These are phyloP conservation scores for Mesembrinibis cayennensis DNA, from an alignment of 2,113 vertebrate species.

Conservation along the genomic window DNA sequence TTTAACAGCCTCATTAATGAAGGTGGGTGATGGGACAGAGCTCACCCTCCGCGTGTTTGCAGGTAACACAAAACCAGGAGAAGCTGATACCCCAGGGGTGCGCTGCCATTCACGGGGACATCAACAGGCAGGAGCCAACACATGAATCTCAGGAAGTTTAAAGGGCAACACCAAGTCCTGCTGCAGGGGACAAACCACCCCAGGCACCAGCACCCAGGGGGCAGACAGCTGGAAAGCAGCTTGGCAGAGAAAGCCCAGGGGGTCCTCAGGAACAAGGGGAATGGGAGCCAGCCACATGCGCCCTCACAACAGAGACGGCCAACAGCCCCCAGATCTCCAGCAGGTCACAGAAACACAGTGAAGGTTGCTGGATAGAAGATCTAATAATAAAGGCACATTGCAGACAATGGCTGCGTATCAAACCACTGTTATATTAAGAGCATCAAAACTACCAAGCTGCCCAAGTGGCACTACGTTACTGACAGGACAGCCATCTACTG, in stretches of 20 bases:
- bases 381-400: neutral
- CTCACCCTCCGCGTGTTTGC: neutral
- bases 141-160: neutral
- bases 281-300: rapidly evolving
- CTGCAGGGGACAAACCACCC: neutral
- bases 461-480: neutral
- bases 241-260: neutral
- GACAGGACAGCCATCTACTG: neutral
- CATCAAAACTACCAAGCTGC: neutral
- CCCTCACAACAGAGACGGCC: neutral
- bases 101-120: neutral
- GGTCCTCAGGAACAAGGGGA: neutral
- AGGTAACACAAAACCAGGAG: neutral
- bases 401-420: neutral
- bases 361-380: neutral
- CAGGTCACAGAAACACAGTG: neutral
- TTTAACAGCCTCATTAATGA: neutral
- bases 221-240: neutral
- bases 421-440: neutral
- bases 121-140: neutral
- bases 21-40: neutral
- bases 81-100: neutral
- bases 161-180: neutral
- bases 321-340: neutral
- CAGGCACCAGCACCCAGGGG: neutral